Evolutionary conservation across 2,113 vertebrate species (phyloP), one percentile per base, ranked within the genome.

Genomic region (Hippocampus barbouri): DNA sequence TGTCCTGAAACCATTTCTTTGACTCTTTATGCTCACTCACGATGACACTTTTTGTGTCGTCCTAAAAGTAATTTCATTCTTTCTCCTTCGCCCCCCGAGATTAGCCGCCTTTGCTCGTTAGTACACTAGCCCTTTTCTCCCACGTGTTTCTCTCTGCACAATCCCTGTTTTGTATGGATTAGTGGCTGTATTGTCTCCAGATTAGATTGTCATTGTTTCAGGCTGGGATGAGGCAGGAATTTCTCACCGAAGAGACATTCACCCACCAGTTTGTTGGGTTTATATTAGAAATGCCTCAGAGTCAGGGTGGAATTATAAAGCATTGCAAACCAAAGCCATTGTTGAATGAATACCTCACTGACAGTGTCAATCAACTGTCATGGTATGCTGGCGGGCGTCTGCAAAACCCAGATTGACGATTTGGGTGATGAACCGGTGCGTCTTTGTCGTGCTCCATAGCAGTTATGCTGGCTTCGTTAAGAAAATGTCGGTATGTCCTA

Each of bases 101-200:
- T 90, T 87, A 87, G 85, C 75, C 72, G 53, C 60, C 60, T 80
- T 78, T 82, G 69, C 83, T 77, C 65, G 77, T 83, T 80, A 85
- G 84, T 59, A 16, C 66, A 70, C 74, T 84, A 75, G 69, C 68
- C 66, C 45, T 66, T 72, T 73, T 75, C 68, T 68, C 76, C 65
- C 73, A 21, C 23, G 3, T 72, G 45, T 85, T 73, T 89, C 76
- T 80, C 76, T 70, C 53, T 7, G 18, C 69, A 80, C 83, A 86
- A 85, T 88, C 80, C 78, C 67, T 86, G 80, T 84, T 88, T 90
- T 87, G 80, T 89, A 78, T 79, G 83, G 87, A 91, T 90, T 89
- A 89, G 80, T 75, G 62, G 51, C 68, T 16, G 40, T 70, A 84
- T 89, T 90, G 85, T 91, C 67, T 56, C 75, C 62, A 78, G 87